Base-by-base conservation (phyloP, 92 coral and sea anemone genomes). In the Siderastrea radians region DNA sequence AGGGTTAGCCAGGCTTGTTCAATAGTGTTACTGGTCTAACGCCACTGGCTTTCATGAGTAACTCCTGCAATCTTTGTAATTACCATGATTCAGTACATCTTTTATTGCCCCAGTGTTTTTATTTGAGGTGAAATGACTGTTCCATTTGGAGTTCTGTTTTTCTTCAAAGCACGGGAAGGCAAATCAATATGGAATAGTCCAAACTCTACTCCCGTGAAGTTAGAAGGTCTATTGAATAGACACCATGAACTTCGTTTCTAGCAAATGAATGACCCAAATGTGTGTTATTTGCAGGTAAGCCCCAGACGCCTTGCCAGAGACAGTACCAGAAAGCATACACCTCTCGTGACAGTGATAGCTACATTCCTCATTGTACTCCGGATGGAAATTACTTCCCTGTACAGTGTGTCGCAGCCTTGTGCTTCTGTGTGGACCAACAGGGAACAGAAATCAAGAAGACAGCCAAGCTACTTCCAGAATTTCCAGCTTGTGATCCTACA, bases 351-450 rank as follows among this genome's bases (percentile, higher is more conserved):
- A 57, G 72, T 47, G 78, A 85, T 12, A 38, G 86, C 44, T 94
- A 92, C 74, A 88, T 97, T 44, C 98, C 99, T 78, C 96, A 87
- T 46, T 97, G 99, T 69, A 83, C 90, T 5, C 90, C 92, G 16
- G 94, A 94, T 85, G 99, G 99, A 6, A 79, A 90, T n/a, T 97
- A 94, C 86, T 49, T 93, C 87, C 99, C 98, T 44, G 88, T 97
- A 59, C 99, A 97, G 78, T 97, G 99, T 74, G 92, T 86, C 74
- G 79, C 79, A 48, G 93, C 98, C 49, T 73, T 75, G 43, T 97
- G 99, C 80, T 91, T 92, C 91, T 97, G 99, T 85, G 98, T 92
- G 43, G 98, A 97, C 79, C 91, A 89, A 64, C 92, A 87, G 63
- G 99, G 99, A 38, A 86, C 81, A 65, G 98, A 92, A 74, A 79